These are phyloP conservation scores for Epinephelus cyanopodus DNA, from an alignment of 2,113 vertebrate genomes.

Conservation along the genomic window DNA sequence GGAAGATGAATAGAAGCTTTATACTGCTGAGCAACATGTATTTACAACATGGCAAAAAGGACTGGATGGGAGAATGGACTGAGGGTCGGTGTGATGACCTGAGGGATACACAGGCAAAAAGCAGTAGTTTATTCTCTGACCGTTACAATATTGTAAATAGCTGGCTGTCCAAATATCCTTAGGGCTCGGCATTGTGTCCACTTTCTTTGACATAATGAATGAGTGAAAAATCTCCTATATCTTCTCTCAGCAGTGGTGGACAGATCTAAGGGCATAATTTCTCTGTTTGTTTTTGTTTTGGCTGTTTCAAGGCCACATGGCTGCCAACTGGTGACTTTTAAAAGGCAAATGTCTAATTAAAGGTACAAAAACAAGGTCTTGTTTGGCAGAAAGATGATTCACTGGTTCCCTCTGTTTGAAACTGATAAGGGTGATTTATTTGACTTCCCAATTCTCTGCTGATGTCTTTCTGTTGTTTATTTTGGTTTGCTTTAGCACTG, in stretches of 20 bases:
- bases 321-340: slow-evolving; percentile 66
- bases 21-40: neutral
- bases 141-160: neutral
- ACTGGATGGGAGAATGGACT: neutral
- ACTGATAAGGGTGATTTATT: slow-evolving; percentile 64
- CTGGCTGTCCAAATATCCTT: slow-evolving; percentile 18
- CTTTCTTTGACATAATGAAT: slow-evolving; percentile 39
- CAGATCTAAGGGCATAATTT: slow-evolving; percentile 17
- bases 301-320: slow-evolving; percentile 22
- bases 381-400: slow-evolving; percentile 54
- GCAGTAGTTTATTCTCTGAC: neutral
- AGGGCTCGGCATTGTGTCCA: slow-evolving; percentile 29
- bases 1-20: slow-evolving; percentile 1
- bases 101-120: neutral
- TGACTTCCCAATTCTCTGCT: slow-evolving; percentile 47
- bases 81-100: neutral
- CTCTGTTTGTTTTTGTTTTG: slow-evolving; percentile 54
- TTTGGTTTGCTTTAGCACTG: slow-evolving; percentile 50
- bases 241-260: slow-evolving; percentile 30
- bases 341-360: slow-evolving; percentile 64
- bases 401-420: slow-evolving; percentile 60
- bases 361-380: slow-evolving; percentile 54
- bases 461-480: slow-evolving; percentile 61
- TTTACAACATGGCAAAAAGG: neutral
- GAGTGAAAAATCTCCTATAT: slow-evolving; percentile 29